Base-by-base conservation (phyloP, 2,797 vertebrate species). In the Sebastes umbrosus region DNA sequence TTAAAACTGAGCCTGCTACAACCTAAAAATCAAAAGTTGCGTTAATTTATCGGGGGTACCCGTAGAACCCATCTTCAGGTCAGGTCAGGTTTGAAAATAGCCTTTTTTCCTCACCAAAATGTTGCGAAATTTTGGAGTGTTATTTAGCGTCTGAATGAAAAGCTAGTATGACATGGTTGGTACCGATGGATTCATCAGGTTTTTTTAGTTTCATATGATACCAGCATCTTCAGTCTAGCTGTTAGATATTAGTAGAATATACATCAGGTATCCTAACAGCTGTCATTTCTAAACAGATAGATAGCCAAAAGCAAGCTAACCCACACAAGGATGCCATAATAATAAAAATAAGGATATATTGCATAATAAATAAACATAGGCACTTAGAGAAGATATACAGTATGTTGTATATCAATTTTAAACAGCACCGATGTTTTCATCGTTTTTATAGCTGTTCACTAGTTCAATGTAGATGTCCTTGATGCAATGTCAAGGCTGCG, bases 401-500 rank as follows among this genome's bases (percentile, higher is more conserved):
- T 39, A 39, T 54, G 43, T 31, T 54, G 24, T 22, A 16, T 12
- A 12, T 36, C 0, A 52, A 34, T 39, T 46, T 4, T 27, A 11
- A 62, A n/a, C 25, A 50, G 52, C 22, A 14, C 58, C 39, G 66
- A 31, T 18, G 11, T 63, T 73, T 59, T 50, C 11, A 18, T 29
- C 24, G 11, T 63, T 60, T 59, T 52, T 72, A 46, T 20, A 9
- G 54, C 18, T 65, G 27, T 69, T 70, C 29, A 70, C 71, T 18
- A 8, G 9, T 46, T 72, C 27, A 43, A 5, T 22, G 29, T 27
- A 32, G 55, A 69, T 52, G 20, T 62, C 32, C 77, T 80, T 80
- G 50, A 60, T 66, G n/a, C 82, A 80, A 80, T 82, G 72, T 88
- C 82, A 84, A 64, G 63, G 39, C 68, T 75, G 31, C 2, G 13